A percentile compares a stretch with the other conserved stretches of the same genome.
These are phyloP conservation scores for Podocnemis expansa DNA, from an alignment of 2,113 vertebrate species.

Conservation along the genomic window DNA sequence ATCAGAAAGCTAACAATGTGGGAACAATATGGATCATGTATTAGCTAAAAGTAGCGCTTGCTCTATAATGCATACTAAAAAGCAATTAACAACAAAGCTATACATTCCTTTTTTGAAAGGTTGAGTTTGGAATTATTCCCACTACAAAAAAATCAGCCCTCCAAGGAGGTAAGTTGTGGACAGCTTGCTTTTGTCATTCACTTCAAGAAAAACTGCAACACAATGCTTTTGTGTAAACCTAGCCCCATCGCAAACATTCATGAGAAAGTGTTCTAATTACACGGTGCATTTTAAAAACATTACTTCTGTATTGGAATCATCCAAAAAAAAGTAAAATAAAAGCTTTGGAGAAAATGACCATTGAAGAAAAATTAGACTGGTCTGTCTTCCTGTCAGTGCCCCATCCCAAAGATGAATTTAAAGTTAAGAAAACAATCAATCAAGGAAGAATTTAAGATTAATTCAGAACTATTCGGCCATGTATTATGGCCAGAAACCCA, in stretches of 20 bases:
- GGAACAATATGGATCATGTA: not conserved
- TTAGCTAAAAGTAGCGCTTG: not conserved
- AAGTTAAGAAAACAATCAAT: not conserved
- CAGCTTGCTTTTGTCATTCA: not conserved
- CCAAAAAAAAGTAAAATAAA: not conserved
- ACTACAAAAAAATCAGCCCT: not conserved
- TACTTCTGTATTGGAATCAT: not conserved
- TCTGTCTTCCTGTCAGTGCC: not conserved
- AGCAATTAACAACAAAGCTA: not conserved
- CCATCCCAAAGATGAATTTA: not conserved
- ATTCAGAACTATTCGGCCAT: not conserved
- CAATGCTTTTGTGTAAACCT: not conserved
- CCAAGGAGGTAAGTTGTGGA: not conserved
- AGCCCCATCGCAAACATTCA: not conserved
- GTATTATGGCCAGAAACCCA: not conserved
- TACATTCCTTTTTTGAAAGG: not conserved
- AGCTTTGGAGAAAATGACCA: constrained; percentile 5
- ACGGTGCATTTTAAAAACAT: not conserved
- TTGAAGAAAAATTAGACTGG: not conserved
- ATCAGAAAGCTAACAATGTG: not conserved
- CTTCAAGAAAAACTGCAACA: not conserved
- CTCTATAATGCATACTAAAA: not conserved
- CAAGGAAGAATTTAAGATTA: not conserved
- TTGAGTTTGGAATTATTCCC: not conserved
- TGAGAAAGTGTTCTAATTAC: not conserved